Percentiles rank a stretch among this genome's conserved stretches.
Conservation (phyloP, 2,888 invertebrate species). For the Sialis lutaria region DNA sequence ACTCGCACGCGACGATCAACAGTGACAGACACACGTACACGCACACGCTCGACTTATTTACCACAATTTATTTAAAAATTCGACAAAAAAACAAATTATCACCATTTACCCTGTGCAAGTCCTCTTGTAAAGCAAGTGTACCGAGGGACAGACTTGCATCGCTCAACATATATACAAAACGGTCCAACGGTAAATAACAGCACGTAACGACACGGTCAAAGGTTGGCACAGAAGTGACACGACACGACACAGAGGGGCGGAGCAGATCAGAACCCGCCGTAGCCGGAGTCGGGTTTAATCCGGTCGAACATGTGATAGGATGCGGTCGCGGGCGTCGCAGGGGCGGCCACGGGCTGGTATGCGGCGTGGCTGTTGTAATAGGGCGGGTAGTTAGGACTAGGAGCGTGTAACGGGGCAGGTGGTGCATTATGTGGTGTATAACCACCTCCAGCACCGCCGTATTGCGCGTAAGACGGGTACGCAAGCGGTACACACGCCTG, state of each 20-base stretch:
- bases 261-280: slow-evolving; percentile 32
- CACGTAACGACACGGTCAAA: neutral
- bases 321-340: slow-evolving; percentile 20
- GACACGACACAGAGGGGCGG: slow-evolving; percentile 28
- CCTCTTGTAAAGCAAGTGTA: slow-evolving; percentile 29
- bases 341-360: slow-evolving; percentile 21
- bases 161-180: neutral
- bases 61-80: slow-evolving; percentile 17
- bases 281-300: slow-evolving; percentile 32
- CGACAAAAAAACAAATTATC: slow-evolving; percentile 16
- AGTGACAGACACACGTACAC: neutral
- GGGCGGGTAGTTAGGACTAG: slow-evolving; percentile 51
- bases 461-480: slow-evolving; percentile 23
- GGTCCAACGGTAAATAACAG: neutral
- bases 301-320: slow-evolving; percentile 28
- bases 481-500: slow-evolving; percentile 27
- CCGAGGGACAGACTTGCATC: neutral
- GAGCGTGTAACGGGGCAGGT: slow-evolving; percentile 43
- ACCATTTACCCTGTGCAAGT: slow-evolving; percentile 34
- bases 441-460: slow-evolving; percentile 17
- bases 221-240: neutral
- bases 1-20: neutral
- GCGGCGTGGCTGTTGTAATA: slow-evolving; percentile 29
- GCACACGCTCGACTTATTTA: slow-evolving; percentile 21
- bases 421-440: slow-evolving; percentile 23